Percentiles rank a stretch among this genome's conserved stretches.
phyloP scores from a whole-genome alignment of 1,140 invertebrate species.

The Brachionus calyciflorus region DNA sequence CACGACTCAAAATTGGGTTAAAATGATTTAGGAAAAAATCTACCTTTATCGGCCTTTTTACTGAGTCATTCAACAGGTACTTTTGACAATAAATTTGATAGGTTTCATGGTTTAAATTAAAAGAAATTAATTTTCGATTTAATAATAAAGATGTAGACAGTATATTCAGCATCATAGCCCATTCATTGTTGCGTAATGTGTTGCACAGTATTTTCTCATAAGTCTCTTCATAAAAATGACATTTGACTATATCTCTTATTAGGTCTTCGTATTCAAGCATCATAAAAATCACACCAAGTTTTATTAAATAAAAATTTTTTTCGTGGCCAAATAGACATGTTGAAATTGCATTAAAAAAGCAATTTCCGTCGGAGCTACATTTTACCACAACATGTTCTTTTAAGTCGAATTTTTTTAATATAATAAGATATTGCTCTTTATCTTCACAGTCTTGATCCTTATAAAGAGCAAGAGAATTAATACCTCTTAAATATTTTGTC shows the following conservation, averaged over 20 bases:
- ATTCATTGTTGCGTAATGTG: background rate
- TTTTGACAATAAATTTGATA: no score
- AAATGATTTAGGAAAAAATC: no score
- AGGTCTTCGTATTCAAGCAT: background rate
- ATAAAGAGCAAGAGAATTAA: no score
- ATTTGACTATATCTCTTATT: background rate
- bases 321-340: background rate
- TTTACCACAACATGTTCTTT: background rate
- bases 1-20: no score
- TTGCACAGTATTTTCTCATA: background rate
- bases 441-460: background rate
- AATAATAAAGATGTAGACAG: background rate
- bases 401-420: background rate
- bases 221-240: background rate
- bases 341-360: background rate
- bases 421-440: background rate
- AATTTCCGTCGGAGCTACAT: background rate
- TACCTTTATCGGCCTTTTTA: no score
- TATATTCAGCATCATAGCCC: conserved; percentile 16
- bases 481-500: no score
- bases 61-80: no score
- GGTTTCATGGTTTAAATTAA: background rate
- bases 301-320: background rate
- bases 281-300: background rate
- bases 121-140: background rate